Evolutionary conservation across 1,140 invertebrate species (phyloP), one percentile per base, ranked within the genome.

Genomic region (Notospermus geniculatus): DNA sequence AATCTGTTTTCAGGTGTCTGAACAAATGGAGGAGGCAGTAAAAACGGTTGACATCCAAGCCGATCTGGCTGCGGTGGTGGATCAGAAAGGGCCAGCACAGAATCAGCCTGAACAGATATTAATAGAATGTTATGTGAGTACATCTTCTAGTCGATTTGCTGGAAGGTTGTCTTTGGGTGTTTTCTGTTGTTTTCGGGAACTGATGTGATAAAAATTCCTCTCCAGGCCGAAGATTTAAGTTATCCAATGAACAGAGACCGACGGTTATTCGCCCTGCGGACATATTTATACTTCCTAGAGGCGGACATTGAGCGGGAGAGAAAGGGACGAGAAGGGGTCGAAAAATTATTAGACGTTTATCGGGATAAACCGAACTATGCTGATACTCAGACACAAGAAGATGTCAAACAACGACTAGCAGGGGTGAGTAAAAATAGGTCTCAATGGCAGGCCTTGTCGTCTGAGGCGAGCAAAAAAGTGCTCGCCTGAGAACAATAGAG

Each of bases 191-290:
- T 13, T 43, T 19, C 19, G 11, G 19, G 11, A 43, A 13, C 39
- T 11, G 11, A 43, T 13, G 19, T 19, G 32, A 65, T 61, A 55
- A 9, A 52, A 36, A 39, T 45, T n/a, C 28, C 30, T 62, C 64
- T 72, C 5, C 60, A 83, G 82, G 93, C 93, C 63, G 93, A 97
- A 80, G 93, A 97, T 80, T 88, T 91, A 56, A 92, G 91, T 1
- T 86, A 95, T 65, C 89, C 90, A 15, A 96, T 97, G 93, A 95
- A 96, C 76, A 84, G 87, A 57, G 93, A 95, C 71, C 81, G 93
- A 54, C 84, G 93, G 70, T 92, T 91, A 83, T 87, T 91, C 25
- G 68, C 69, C 4, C 66, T 80, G 39, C 70, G 73, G 52, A 75
- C 73, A 56, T 77, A 75, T 59, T 62, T 78, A 17, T 67, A 74